Evolutionary conservation across 2,113 vertebrate species (phyloP).

Genomic region (Cyrtonyx montezumae): DNA sequence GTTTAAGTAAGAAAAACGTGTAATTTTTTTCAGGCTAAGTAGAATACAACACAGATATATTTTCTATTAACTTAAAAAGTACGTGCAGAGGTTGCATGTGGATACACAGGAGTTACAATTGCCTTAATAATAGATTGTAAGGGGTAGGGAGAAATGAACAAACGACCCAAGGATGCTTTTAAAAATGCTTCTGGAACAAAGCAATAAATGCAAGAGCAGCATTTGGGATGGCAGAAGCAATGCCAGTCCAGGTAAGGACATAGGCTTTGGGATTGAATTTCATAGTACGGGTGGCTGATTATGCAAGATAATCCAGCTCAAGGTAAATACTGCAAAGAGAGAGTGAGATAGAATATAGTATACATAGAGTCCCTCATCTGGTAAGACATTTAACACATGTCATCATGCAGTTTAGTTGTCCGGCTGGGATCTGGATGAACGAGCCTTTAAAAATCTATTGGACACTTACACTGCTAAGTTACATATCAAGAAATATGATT

Average conservation of each 20-base stretch:
- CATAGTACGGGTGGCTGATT: not conserved
- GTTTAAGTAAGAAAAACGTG: not conserved
- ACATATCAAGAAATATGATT: not conserved
- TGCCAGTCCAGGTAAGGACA: not conserved
- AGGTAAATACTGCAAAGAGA: not conserved
- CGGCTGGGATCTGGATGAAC: not conserved
- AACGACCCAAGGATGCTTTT: not conserved
- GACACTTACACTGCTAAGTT: not conserved
- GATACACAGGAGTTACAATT: not conserved
- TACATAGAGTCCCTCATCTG: not conserved
- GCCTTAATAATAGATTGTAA: not conserved
- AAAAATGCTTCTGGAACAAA: not conserved
- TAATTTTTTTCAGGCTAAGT: not conserved
- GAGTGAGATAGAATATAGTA: not conserved
- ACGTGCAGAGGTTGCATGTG: not conserved
- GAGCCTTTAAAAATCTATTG: not conserved
- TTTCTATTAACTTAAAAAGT: not conserved
- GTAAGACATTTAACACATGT: not conserved
- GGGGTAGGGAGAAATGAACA: not conserved
- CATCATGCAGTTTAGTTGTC: not conserved
- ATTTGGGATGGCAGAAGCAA: not conserved
- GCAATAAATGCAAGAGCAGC: not conserved
- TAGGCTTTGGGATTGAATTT: not conserved
- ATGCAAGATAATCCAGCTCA: not conserved
- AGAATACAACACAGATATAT: not conserved